phyloP scores from a whole-genome alignment of 2,888 invertebrate genomes.

The Cantharis nigra region DNA sequence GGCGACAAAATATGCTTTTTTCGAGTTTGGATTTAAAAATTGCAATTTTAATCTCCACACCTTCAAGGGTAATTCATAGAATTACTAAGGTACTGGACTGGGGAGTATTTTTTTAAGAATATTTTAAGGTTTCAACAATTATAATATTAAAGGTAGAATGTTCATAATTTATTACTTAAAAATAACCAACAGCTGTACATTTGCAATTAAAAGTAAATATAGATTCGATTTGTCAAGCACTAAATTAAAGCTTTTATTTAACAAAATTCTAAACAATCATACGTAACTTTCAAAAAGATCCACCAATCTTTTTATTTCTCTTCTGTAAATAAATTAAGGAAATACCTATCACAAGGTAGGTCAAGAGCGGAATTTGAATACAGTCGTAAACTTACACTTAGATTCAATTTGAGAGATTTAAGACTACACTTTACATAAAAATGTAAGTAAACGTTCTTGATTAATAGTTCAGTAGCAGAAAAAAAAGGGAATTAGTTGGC shows the following conservation, averaged over 20 bases:
- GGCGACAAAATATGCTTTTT: too few species aligned
- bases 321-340: conserved; percentile 47
- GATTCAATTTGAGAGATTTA: background rate
- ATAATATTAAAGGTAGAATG: background rate
- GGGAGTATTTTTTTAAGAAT: too few species aligned
- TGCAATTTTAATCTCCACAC: too few species aligned
- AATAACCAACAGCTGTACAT: background rate
- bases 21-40: too few species aligned
- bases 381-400: background rate
- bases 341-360: conserved; percentile 10
- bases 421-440: background rate
- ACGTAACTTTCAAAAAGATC: conserved; percentile 71
- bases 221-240: background rate
- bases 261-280: conserved; percentile 41
- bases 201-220: background rate
- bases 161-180: background rate
- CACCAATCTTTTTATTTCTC: conserved; percentile 70
- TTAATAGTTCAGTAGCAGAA: too few species aligned
- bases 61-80: too few species aligned
- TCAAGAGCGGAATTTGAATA: background rate
- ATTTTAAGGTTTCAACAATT: too few species aligned
- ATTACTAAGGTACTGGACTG: too few species aligned
- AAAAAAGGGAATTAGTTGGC: too few species aligned
- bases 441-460: background rate
- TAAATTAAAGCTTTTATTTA: background rate